Evolutionary conservation across 2,113 vertebrate species (phyloP).

Genomic region (Galbula dea): DNA sequence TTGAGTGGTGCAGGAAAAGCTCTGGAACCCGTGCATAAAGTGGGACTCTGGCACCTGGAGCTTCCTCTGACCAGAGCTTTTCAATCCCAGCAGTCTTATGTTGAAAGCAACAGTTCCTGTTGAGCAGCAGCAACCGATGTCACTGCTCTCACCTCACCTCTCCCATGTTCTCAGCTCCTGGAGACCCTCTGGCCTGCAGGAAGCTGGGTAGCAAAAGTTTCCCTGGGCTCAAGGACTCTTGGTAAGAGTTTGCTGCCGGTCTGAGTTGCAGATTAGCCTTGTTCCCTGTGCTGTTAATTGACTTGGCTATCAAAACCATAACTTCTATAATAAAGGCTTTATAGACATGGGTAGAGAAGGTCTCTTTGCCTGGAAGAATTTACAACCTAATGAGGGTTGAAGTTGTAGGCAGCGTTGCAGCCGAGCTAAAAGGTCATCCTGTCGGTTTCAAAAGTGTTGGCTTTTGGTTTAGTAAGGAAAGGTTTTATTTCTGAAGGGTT

Average conservation of each 20-base stretch:
- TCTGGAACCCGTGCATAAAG: accelerated
- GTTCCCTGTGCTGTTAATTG: background rate
- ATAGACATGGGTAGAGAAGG: background rate
- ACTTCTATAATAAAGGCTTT: background rate
- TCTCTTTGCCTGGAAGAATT: constrained; percentile 9
- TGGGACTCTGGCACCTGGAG: background rate
- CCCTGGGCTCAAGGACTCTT: background rate
- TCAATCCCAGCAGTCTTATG: accelerated
- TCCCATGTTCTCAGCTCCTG: background rate
- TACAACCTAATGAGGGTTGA: constrained; percentile 14
- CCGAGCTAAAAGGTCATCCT: background rate
- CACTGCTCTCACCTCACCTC: background rate
- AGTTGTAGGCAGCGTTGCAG: background rate
- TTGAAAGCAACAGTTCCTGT: background rate
- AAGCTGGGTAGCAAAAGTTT: background rate
- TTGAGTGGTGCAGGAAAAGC: background rate
- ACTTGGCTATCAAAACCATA: background rate
- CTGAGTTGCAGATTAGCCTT: background rate
- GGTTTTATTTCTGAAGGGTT: background rate
- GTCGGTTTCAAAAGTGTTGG: background rate
- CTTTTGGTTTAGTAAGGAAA: background rate
- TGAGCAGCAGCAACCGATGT: accelerated
- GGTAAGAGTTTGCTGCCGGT: background rate
- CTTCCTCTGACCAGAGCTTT: background rate
- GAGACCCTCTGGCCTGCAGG: background rate